Conservation (phyloP, 2,888 invertebrate genomes). For the Folsomia manolachei region DNA sequence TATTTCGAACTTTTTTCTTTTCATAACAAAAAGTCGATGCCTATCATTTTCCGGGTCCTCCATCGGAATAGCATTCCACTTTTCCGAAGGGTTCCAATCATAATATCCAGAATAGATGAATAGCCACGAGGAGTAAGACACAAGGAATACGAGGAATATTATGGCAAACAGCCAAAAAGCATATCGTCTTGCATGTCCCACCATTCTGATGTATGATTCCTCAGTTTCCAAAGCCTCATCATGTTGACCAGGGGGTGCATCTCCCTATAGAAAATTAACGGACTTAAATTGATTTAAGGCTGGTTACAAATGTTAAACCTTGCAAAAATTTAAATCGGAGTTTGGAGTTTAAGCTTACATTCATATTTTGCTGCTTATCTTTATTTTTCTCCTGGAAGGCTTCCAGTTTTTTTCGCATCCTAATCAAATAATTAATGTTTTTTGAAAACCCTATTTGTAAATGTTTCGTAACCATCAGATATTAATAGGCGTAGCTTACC, state of each 20-base stretch:
- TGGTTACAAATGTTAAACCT: background rate
- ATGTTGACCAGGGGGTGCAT: background rate
- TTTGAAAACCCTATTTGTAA: background rate
- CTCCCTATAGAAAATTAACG: background rate
- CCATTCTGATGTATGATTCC: constrained; percentile 7
- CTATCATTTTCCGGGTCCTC: background rate
- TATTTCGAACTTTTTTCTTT: background rate
- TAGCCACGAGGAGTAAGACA: constrained; percentile 33
- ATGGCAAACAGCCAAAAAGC: constrained; percentile 27
- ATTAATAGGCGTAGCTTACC: background rate
- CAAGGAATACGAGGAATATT: constrained; percentile 26
- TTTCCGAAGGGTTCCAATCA: constrained; percentile 28
- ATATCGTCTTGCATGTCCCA: constrained; percentile 29
- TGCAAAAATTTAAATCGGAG: background rate
- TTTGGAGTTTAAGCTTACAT: background rate
- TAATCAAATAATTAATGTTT: background rate
- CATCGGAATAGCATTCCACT: constrained; percentile 21
- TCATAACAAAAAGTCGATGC: background rate
- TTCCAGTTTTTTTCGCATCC: background rate
- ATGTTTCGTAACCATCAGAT: background rate
- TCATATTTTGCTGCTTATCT: background rate
- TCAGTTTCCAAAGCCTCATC: background rate
- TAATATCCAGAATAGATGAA: constrained; percentile 25
- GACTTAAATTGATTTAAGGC: background rate
- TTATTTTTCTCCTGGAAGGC: background rate